Conservation (phyloP, 1,140 invertebrate species). For the Dinoponera quadriceps region DNA sequence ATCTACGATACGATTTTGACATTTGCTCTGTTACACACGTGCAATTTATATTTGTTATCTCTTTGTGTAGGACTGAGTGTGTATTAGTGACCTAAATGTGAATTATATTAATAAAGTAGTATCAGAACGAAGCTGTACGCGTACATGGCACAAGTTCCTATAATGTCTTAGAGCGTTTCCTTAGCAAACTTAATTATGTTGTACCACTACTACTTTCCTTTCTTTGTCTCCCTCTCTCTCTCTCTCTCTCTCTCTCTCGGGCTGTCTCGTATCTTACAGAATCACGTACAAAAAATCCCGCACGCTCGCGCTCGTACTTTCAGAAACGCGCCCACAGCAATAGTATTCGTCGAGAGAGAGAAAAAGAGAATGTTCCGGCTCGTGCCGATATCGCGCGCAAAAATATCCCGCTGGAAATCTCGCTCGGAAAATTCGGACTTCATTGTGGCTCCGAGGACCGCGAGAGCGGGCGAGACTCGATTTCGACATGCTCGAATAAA, state of each 20-base stretch:
- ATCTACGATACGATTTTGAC: neutral
- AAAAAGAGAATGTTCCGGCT: conserved; percentile 30
- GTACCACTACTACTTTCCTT: neutral
- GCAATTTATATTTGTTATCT: neutral
- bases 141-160: too few species aligned
- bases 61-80: too few species aligned
- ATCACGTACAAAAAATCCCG: conserved; percentile 23
- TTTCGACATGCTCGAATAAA: conserved; percentile 60
- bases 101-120: too few species aligned
- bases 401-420: conserved; percentile 56
- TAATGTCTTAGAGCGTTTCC: neutral
- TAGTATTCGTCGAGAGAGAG: conserved; percentile 58
- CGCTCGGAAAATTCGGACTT: conserved; percentile 50
- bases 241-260: neutral
- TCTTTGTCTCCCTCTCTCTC: neutral
- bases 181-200: conserved; percentile 8
- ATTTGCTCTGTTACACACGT: neutral
- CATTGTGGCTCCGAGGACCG: conserved; percentile 23
- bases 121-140: too few species aligned
- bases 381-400: conserved; percentile 64
- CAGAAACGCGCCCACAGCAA: neutral
- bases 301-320: conserved; percentile 20
- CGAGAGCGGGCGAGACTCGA: conserved; percentile 36
- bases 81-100: too few species aligned
- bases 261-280: neutral